phyloP scores from a whole-genome alignment of 1,140 invertebrate species.

The Latrodectus geometricus region DNA sequence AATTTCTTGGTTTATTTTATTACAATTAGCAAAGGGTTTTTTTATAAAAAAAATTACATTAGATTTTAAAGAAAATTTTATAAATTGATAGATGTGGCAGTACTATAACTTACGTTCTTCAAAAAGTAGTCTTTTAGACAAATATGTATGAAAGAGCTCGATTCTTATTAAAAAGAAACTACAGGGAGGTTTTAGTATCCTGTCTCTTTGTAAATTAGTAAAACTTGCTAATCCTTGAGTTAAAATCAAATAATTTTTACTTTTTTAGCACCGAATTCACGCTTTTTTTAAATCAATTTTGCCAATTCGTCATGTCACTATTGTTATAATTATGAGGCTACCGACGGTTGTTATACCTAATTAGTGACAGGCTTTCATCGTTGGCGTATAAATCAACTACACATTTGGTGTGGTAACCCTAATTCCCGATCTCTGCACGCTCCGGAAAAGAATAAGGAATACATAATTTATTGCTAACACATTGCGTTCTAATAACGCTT shows the following conservation, averaged over 20 bases:
- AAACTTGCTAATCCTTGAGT: no score
- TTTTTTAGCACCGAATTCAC: background rate
- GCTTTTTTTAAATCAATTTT: background rate
- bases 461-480: conserved; percentile 55
- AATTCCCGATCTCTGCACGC: background rate
- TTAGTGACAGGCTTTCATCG: background rate
- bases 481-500: conserved; percentile 23
- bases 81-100: no score
- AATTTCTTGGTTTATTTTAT: no score
- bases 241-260: background rate
- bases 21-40: no score
- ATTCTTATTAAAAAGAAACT: no score
- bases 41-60: no score
- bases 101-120: no score
- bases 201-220: no score
- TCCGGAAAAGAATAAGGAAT: conserved; percentile 25
- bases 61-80: no score
- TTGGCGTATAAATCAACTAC: background rate
- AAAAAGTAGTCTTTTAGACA: no score
- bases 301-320: background rate
- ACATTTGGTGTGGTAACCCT: background rate
- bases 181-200: no score
- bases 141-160: no score
- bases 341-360: background rate
- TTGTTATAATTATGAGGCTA: background rate